Base-by-base conservation (phyloP, 2,888 invertebrate genomes). In the Rhingia campestris region DNA sequence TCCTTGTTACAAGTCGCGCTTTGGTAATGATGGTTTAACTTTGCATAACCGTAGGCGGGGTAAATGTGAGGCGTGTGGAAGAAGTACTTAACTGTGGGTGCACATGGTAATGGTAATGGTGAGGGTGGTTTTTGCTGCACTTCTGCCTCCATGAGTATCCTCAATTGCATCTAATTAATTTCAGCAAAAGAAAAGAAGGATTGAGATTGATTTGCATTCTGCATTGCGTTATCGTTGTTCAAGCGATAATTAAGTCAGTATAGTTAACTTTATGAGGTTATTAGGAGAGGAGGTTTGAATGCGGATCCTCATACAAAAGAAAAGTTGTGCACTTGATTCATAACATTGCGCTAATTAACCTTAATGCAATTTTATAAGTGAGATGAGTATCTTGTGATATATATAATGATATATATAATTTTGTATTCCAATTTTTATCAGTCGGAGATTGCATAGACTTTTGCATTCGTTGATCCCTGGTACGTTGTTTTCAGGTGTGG, bases 121-220 rank as follows among this genome's bases (percentile, higher is more conserved):
- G 35, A 6, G 37, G 5, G 53, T 53, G 10, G 32, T 6, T n/a
- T 41, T 14, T 49, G 39, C 58, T 37, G 35, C 9, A 58, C 35
- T 70, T 70, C 33, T 64, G 56, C 49, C 47, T 63, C 47, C 58
- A 14, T 43, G 6, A 32, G 33, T n/a, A 30, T 59, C 58, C 61
- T 6, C 33, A 53, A 66, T 66, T 58, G 79, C 53, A 79, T 72
- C 79, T 79, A 79, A 79, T 79, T 79, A 79, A 39, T 53, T 72
- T 72, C 56, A 58, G 12, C 47, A 30, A 14, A 53, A 45, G 14
- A 14, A 51, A 45, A 49, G 43, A 51, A 14, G 30, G 49, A 58
- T 37, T 43, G 43, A 30, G 56, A 63, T 77, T 47, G 69, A 69
- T 69, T 69, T 75, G 41, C 43, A 49, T 37, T 58, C 37, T 49